Conservation (phyloP, 2,888 invertebrate genomes). For the Teleogryllus oceanicus region DNA sequence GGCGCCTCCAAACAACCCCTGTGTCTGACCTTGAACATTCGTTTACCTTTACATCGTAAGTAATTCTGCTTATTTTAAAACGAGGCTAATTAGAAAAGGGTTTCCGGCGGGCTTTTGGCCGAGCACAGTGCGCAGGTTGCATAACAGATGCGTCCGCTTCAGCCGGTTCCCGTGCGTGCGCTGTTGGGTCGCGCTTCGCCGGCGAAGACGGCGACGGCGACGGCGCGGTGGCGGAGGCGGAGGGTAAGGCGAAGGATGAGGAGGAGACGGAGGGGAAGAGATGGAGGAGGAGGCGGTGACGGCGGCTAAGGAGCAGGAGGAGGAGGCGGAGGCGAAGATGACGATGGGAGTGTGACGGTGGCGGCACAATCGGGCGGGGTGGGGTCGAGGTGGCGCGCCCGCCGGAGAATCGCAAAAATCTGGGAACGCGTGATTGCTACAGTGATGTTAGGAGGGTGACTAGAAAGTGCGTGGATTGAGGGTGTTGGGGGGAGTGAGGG, state of each 20-base stretch:
- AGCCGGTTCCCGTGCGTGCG: not conserved
- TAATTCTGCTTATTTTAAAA: not conserved
- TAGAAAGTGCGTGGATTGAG: no score
- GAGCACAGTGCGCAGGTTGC: not conserved
- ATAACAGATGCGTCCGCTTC: constrained; percentile 7
- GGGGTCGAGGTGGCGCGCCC: no score
- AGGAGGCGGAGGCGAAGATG: not conserved
- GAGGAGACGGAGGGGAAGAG: not conserved
- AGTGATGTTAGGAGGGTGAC: no score
- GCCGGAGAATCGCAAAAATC: no score
- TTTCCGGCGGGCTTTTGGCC: not conserved
- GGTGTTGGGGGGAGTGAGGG: no score
- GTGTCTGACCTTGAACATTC: not conserved
- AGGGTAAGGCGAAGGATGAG: not conserved
- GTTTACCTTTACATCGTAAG: not conserved
- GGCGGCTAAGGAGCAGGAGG: no score
- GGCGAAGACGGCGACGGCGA: not conserved
- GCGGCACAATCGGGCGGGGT: not conserved
- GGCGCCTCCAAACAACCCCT: no score
- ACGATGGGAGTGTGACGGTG: not conserved
- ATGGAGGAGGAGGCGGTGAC: not conserved
- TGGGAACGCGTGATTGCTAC: no score
- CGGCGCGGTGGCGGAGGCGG: not conserved
- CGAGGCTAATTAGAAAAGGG: not conserved
- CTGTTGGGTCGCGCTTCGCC: not conserved